These are phyloP conservation scores for Catocala nupta DNA, from an alignment of 2,888 invertebrate species.

Conservation along the genomic window DNA sequence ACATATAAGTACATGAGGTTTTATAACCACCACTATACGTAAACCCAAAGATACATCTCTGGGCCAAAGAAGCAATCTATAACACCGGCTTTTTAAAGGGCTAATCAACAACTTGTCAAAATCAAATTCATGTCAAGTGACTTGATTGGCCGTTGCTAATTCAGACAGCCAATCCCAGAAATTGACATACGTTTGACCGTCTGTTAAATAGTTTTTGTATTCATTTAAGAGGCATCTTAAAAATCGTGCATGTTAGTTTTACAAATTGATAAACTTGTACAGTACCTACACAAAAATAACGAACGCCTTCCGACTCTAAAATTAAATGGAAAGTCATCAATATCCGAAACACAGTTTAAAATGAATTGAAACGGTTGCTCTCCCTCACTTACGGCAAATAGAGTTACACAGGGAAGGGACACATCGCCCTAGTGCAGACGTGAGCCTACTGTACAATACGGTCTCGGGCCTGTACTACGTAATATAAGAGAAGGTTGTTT, in stretches of 20 bases:
- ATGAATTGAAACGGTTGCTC: slow-evolving; percentile 45
- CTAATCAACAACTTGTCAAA: too few species aligned
- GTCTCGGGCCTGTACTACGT: slow-evolving; percentile 5
- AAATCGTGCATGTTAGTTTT: slow-evolving; percentile 7
- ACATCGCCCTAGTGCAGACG: slow-evolving; percentile 38
- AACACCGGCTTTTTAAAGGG: too few species aligned
- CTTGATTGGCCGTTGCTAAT: too few species aligned
- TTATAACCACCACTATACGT: too few species aligned
- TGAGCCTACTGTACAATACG: slow-evolving; percentile 37
- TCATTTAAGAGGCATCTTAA: background rate
- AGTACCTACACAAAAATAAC: background rate
- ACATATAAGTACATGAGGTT: too few species aligned
- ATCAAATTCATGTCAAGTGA: too few species aligned
- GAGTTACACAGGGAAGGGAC: slow-evolving; percentile 51
- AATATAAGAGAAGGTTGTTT: slow-evolving; percentile 32
- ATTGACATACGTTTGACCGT: too few species aligned
- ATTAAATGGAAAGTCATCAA: slow-evolving; percentile 40
- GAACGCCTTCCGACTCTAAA: slow-evolving; percentile 9
- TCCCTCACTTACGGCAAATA: slow-evolving; percentile 48
- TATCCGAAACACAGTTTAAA: slow-evolving; percentile 49
- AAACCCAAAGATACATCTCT: too few species aligned
- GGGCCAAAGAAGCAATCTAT: too few species aligned
- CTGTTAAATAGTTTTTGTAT: too few species aligned
- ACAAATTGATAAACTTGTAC: background rate
- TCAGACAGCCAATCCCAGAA: too few species aligned